Percentiles rank a stretch among this genome's conserved stretches.
These are phyloP conservation scores for Hephaestus fuliginosus DNA, from an alignment of 2,797 vertebrate genomes.

Conservation along the genomic window DNA sequence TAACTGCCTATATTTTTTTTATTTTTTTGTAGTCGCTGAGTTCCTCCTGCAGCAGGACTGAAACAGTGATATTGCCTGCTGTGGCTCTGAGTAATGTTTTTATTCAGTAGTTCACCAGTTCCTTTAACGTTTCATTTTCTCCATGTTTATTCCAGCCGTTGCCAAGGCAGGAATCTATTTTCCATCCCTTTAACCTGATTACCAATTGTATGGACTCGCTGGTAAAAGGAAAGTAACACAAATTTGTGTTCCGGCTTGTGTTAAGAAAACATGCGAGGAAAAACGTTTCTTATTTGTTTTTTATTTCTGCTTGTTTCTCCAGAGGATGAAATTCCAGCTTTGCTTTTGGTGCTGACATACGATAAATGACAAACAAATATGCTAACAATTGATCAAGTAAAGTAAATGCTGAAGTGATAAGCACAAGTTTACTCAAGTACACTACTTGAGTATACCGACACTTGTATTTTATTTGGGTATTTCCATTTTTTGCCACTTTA, in stretches of 20 bases:
- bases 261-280: constrained; percentile 15
- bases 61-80: constrained; percentile 65
- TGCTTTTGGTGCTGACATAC: not conserved
- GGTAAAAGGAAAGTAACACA: constrained; percentile 34
- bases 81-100: constrained; percentile 70
- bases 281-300: not conserved
- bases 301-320: not conserved
- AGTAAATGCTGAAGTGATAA: not conserved
- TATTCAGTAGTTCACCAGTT: constrained; percentile 64
- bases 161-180: constrained; percentile 49
- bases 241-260: constrained; percentile 22
- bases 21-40: constrained; percentile 42
- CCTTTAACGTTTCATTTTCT: constrained; percentile 63
- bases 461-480: not conserved
- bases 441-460: not conserved
- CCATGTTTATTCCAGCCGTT: constrained; percentile 58
- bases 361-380: not conserved
- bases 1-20: constrained; percentile 55
- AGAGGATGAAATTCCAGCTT: not conserved
- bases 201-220: constrained; percentile 9
- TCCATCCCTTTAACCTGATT: constrained; percentile 45
- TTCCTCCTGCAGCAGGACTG: constrained; percentile 57
- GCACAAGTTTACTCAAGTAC: not conserved
- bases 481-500: not conserved
- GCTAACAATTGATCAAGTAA: not conserved